Base-by-base conservation (phyloP, 2,797 vertebrate genomes). In the Thamnophis elegans region DNA sequence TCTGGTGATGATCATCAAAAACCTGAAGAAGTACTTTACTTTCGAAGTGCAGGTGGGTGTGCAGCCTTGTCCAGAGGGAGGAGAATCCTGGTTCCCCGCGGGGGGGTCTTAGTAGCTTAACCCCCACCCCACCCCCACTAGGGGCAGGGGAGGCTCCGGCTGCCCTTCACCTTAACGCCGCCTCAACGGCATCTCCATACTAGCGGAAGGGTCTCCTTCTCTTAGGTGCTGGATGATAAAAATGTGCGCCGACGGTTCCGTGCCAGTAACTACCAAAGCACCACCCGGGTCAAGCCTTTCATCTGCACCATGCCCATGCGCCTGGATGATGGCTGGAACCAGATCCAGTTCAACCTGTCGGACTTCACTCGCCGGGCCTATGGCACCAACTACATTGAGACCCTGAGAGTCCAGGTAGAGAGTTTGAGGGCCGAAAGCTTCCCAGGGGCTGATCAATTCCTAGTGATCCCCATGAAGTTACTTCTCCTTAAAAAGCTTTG, bases 231-330 rank as follows among this genome's bases (percentile, higher is more conserved):
- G 58, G 99, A 99, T 88, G 99, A 99, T 95, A 99, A 99, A 97
- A 99, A 99, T 0, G 98, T 99, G 0, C 98, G 99, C 0, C 97
- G 99, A 62, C 97, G 99, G 9, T 99, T 99, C 96, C 98, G 99
- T 54, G 99, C 99, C 0, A 99, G 99, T 93, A 99, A 99, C 96
- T 99, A 99, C 95, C 99, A 99, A 98, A 99, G 99, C 96, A 99
- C 98, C 0, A 99, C 99, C 0, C 98, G 99, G 0, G 99, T 99
- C 94, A 99, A 99, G 93, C 99, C 99, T 0, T 99, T 99, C 96
- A 99, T 99, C 97, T 99, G 99, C 93, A 99, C 99, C 65, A 99
- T 99, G 99, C 99, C 99, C 47, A 99, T 99, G 99, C 96, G 99
- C 65, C 98, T 99, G 92, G 99, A 99, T 0, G 99, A 99, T 0